A percentile compares a stretch with the other conserved stretches of the same genome.
Conservation (phyloP, 2,888 invertebrate species). For the Acleris cristana region DNA sequence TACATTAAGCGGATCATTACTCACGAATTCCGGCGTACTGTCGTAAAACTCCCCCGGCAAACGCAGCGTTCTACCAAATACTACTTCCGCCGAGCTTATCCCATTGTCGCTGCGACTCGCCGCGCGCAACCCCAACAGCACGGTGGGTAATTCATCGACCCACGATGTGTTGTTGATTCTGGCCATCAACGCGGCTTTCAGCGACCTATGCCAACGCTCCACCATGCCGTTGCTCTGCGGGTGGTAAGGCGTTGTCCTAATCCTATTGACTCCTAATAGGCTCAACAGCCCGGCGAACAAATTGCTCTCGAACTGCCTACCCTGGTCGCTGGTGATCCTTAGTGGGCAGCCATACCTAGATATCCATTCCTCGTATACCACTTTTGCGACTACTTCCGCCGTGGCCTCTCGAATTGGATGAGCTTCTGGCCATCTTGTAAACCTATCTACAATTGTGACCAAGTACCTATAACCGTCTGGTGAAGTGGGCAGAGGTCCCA, state of each 20-base stretch:
- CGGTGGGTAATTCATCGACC: slow-evolving; percentile 37
- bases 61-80: no score
- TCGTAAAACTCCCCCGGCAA: no score
- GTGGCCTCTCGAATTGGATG: slow-evolving; percentile 40
- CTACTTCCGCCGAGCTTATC: no score
- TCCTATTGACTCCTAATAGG: slow-evolving; percentile 38
- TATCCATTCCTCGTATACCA: slow-evolving; percentile 40
- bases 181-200: slow-evolving; percentile 39
- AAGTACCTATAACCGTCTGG: slow-evolving; percentile 39
- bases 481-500: slow-evolving; percentile 42
- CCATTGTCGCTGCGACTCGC: neutral
- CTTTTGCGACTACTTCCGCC: slow-evolving; percentile 40
- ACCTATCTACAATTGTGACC: slow-evolving; percentile 43
- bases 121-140: slow-evolving; percentile 37
- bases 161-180: slow-evolving; percentile 26
- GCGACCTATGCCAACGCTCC: slow-evolving; percentile 41
- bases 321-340: slow-evolving; percentile 6
- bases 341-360: slow-evolving; percentile 3
- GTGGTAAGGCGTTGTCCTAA: slow-evolving; percentile 28
- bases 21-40: no score
- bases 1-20: no score
- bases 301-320: slow-evolving; percentile 41
- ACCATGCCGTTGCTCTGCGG: slow-evolving; percentile 38
- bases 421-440: slow-evolving; percentile 45
- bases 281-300: slow-evolving; percentile 38